Base-by-base conservation (phyloP, 2,113 vertebrate genomes). In the Chauna torquata region DNA sequence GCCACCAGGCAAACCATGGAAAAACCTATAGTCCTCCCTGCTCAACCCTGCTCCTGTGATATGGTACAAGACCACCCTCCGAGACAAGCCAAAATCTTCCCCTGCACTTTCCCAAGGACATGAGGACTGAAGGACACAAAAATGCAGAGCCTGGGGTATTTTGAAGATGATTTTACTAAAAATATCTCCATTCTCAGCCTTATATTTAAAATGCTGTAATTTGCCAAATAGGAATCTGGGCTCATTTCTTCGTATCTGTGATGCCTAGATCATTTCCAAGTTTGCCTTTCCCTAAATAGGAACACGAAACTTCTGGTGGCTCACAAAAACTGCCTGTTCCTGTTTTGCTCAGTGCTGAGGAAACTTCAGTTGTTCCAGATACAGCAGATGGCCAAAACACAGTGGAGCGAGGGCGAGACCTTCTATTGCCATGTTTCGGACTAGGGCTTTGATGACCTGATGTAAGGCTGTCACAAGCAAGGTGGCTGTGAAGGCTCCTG, bases 91-190 rank as follows among this genome's bases (percentile, higher is more conserved):
- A 57, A 62, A 92, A 38, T 42, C 3, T 91, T 95, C 84, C 62
- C 44, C 44, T 88, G 74, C 58, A 4, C 32, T 83, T 91, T 84
- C 38, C 49, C 22, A 64, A 86, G 71, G 83, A 77, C 6, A 1
- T 6, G 2, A 45, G 34, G 57, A 49, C 20, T 74, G 38, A 85
- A 82, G 44, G 49, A 69, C 40, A 30, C n/a, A 32, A 5, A 76
- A 77, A 72, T n/a, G 8, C 40, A 72, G 52, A 92, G 34, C 40
- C 54, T 72, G 44, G 32, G 71, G 34, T 72, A 89, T 87, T 90
- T 76, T 82, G 69, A 77, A 86, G 50, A 85, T 30, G 20, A 79
- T 91, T 89, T 95, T 78, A 38, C 78, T 87, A 85, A 92, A 94
- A 96, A 38, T 34, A 83, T n/a, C 70, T 88, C 34, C 4, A 8